Base-by-base conservation (phyloP, 1,140 invertebrate genomes). In the Drosophila auraria region DNA sequence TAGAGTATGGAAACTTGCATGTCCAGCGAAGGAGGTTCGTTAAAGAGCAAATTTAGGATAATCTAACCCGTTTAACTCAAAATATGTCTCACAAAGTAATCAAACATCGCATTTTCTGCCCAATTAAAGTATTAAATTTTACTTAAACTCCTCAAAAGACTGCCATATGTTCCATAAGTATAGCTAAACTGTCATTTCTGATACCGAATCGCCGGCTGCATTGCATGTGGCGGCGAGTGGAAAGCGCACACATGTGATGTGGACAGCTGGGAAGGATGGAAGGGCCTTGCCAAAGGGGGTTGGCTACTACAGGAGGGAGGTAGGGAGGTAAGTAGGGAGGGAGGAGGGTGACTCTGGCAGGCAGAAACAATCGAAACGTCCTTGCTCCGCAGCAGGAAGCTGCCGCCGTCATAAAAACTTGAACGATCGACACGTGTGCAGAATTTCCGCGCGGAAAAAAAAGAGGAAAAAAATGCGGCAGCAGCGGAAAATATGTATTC, bases 361-460 rank as follows among this genome's bases (percentile, higher is more conserved):
- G 80, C 80, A 78, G 68, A 80, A 80, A 70, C 63, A 73, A 58
- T 20, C 23, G 42, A 57, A 71, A 89, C 84, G 84, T 89, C 84
- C 84, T 89, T 89, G 84, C 84, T 79, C 73, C 78, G 78, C 78
- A 82, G 77, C 83, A 87, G 83, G 77, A 87, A 87, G 80, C 83
- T 75, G 78, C 62, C 65, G 12, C 36, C 3, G 36, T 12, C 86
- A 89, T 89, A 89, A 90, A 87, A 87, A 87, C 80, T 87, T 87
- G 84, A 89, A 89, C 50, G 61, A 78, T 83, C 75, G 66, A 61
- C 86, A 90, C 86, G 87, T 91, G 87, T 90, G 86, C 82, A 82
- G 76, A 82, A 90, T 82, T 86, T 86, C 82, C 87, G 72, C 84
- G 49, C 42, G 20, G n/a, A 27, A 47, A 38, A 65, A 47, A 25